Percentiles rank a stretch among this genome's conserved stretches.
These are phyloP conservation scores for Mesocricetus auratus DNA, from an alignment of 2,113 vertebrate species.

Conservation along the genomic window DNA sequence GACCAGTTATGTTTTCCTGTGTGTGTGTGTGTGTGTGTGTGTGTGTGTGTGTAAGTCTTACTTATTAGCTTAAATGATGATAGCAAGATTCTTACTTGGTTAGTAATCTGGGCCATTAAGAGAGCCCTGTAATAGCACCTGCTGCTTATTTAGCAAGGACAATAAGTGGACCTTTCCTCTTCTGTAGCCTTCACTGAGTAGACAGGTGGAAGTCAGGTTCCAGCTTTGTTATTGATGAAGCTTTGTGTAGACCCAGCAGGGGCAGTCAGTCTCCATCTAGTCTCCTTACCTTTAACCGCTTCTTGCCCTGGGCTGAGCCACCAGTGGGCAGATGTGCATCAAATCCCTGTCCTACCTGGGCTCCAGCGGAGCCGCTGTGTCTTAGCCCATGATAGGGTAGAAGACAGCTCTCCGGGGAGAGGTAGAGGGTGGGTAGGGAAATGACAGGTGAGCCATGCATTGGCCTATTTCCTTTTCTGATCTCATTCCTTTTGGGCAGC, in stretches of 20 bases:
- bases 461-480: background rate
- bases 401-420: background rate
- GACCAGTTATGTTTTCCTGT: background rate
- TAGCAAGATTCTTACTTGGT: constrained; percentile 4
- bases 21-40: background rate
- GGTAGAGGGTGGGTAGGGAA: no score
- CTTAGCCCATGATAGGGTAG: background rate
- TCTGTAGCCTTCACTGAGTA: background rate
- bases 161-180: background rate
- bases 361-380: background rate
- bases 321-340: background rate
- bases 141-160: background rate
- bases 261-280: background rate
- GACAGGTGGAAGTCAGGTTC: background rate
- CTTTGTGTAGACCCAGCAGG: background rate
- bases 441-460: background rate
- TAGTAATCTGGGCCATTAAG: constrained; percentile 34
- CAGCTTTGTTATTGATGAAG: constrained; percentile 18
- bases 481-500: background rate
- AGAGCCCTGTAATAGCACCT: background rate
- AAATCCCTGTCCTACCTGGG: background rate
- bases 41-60: background rate
- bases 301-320: background rate
- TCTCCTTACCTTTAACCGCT: background rate
- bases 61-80: constrained; percentile 27